phyloP scores from a whole-genome alignment of 2,113 vertebrate genomes.

The Saimiri boliviensis region DNA sequence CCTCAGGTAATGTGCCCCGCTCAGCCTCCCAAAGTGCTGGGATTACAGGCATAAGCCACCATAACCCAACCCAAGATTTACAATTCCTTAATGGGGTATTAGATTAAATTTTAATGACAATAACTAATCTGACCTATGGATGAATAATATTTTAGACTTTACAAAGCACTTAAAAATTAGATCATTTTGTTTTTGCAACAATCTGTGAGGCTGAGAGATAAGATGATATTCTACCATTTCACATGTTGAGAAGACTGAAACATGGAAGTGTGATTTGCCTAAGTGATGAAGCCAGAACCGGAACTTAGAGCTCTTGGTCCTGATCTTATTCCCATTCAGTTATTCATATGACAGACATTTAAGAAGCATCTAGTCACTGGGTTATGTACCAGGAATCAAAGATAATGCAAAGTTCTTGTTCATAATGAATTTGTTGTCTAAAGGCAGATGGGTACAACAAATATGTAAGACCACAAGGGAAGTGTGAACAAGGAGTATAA shows the following conservation, averaged over 20 bases:
- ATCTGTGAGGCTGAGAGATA: background rate
- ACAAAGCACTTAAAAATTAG: background rate
- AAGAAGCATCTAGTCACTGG: background rate
- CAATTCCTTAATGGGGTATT: background rate
- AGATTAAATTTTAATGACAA: background rate
- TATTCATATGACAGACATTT: background rate
- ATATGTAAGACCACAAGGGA: background rate
- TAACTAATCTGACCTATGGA: background rate
- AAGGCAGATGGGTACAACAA: background rate
- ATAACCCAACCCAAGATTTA: too few species aligned
- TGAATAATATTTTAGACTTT: background rate
- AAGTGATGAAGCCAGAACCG: background rate
- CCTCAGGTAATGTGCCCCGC: too few species aligned
- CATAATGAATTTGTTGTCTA: background rate
- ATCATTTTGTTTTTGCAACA: background rate
- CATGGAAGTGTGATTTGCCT: background rate
- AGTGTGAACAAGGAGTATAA: background rate
- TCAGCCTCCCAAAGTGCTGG: too few species aligned
- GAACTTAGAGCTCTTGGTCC: background rate
- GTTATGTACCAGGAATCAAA: background rate
- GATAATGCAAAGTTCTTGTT: background rate
- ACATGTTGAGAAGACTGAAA: background rate
- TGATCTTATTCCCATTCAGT: background rate
- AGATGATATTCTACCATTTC: background rate
- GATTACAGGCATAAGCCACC: too few species aligned